These are phyloP conservation scores for Urocolius indicus DNA, from an alignment of 2,113 vertebrate species.

Conservation along the genomic window DNA sequence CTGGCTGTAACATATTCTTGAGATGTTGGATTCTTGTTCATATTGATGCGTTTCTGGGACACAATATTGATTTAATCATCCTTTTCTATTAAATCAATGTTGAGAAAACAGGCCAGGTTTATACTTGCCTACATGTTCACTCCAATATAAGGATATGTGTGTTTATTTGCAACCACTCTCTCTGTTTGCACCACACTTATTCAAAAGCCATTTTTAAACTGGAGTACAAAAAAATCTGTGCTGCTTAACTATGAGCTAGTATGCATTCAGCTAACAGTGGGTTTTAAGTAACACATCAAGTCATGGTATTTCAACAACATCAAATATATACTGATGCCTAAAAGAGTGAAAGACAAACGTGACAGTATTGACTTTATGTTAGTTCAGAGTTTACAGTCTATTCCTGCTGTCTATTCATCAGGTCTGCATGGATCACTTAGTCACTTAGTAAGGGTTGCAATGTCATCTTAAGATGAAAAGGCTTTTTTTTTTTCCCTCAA, in stretches of 20 bases:
- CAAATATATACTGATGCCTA: not conserved
- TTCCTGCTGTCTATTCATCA: slow-evolving; percentile 19
- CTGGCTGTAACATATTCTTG: slow-evolving; percentile 37
- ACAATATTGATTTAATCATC: slow-evolving; percentile 65
- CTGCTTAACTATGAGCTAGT: slow-evolving; percentile 11
- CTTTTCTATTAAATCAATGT: slow-evolving; percentile 60
- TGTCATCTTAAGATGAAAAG: slow-evolving; percentile 45
- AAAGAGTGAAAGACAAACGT: slow-evolving; percentile 40
- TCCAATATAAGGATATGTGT: not conserved
- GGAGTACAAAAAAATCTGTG: not conserved
- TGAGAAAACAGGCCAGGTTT: slow-evolving; percentile 46
- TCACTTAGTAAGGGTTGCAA: slow-evolving; percentile 37
- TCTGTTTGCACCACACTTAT: slow-evolving; percentile 7
- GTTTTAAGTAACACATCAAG: slow-evolving; percentile 22
- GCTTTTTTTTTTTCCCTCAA: not conserved
- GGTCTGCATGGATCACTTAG: slow-evolving; percentile 1
- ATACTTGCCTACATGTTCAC: not conserved
- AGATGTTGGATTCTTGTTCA: slow-evolving; percentile 46
- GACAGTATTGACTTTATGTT: slow-evolving; percentile 30
- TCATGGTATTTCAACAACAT: slow-evolving; percentile 23
- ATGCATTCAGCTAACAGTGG: not conserved
- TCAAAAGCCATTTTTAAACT: slow-evolving; percentile 49
- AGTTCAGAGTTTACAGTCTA: slow-evolving; percentile 3
- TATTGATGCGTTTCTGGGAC: slow-evolving; percentile 44
- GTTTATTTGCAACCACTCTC: slow-evolving; percentile 34